Evolutionary conservation across 2,888 invertebrate species (phyloP).

Genomic region (Caenorhabditis plicata): DNA sequence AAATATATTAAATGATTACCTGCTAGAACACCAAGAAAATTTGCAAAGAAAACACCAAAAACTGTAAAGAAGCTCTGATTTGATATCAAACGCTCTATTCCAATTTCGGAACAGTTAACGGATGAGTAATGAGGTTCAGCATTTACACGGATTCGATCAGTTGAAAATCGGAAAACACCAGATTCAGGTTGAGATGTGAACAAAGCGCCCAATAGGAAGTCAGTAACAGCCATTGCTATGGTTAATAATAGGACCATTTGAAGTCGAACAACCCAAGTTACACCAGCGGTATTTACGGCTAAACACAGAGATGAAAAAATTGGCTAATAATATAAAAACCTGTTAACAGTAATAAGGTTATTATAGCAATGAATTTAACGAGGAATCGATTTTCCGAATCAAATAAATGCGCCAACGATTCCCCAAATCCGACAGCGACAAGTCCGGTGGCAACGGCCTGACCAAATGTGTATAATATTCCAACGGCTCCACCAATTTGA

Average conservation of each 20-base stretch:
- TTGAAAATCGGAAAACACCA: conserved; percentile 85
- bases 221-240: conserved; percentile 83
- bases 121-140: conserved; percentile 75
- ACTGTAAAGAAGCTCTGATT: conserved; percentile 90
- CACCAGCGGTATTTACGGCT: conserved; percentile 90
- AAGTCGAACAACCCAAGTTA: conserved; percentile 94
- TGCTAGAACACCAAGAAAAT: conserved; percentile 91
- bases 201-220: conserved; percentile 91
- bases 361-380: conserved; percentile 82
- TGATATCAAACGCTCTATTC: conserved; percentile 34
- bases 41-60: conserved; percentile 95
- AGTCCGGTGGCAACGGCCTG: conserved; percentile 94
- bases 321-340: conserved; percentile 32
- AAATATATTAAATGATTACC: no score
- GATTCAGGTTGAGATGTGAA: conserved; percentile 75
- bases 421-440: conserved; percentile 93
- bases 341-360: conserved; percentile 79
- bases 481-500: conserved; percentile 86
- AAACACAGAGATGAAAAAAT: no score
- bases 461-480: conserved; percentile 91
- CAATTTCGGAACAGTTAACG: conserved; percentile 41
- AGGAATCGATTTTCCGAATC: conserved; percentile 76
- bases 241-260: conserved; percentile 86
- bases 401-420: conserved; percentile 86
- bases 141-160: conserved; percentile 74